phyloP scores from a whole-genome alignment of 2,888 invertebrate genomes.

The Petrophora chlorosata region DNA sequence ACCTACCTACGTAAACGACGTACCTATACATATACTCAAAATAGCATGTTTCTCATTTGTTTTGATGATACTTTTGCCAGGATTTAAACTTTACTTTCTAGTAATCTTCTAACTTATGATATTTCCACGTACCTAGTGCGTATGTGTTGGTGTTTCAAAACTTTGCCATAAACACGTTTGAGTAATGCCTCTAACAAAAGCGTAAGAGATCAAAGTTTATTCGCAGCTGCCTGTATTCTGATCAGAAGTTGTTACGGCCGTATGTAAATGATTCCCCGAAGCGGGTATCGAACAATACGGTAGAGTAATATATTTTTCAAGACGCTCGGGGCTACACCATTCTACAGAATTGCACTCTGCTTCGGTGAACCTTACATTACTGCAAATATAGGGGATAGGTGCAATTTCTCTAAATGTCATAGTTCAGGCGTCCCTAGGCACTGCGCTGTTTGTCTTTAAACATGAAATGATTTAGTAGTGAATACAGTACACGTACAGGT shows the following conservation, averaged over 20 bases:
- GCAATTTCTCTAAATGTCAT: slow-evolving; percentile 11
- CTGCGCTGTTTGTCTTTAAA: slow-evolving; percentile 3
- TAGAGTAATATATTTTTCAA: slow-evolving; percentile 61
- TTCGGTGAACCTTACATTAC: slow-evolving; percentile 39
- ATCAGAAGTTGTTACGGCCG: slow-evolving; percentile 50
- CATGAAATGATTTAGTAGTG: not conserved
- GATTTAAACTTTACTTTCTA: too few relatives aligned
- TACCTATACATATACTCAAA: too few relatives aligned
- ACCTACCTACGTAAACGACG: too few relatives aligned
- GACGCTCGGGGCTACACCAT: slow-evolving; percentile 47
- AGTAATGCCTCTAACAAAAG: slow-evolving; percentile 7
- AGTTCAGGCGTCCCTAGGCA: not conserved
- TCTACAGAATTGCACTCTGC: slow-evolving; percentile 52
- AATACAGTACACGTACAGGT: not conserved
- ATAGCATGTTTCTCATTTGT: too few relatives aligned
- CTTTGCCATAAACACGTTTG: too few relatives aligned
- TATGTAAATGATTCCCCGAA: slow-evolving; percentile 50
- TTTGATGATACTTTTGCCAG: too few relatives aligned
- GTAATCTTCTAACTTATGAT: too few relatives aligned
- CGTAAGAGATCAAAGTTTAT: slow-evolving; percentile 22
- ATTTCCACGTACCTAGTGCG: too few relatives aligned
- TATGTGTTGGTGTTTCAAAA: too few relatives aligned
- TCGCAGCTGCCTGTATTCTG: slow-evolving; percentile 46
- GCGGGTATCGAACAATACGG: slow-evolving; percentile 51
- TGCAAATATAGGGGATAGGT: slow-evolving; percentile 28